Evolutionary conservation across 2,797 vertebrate genomes (phyloP), one percentile per base, ranked within the genome.

Genomic region (Ficedula albicollis): DNA sequence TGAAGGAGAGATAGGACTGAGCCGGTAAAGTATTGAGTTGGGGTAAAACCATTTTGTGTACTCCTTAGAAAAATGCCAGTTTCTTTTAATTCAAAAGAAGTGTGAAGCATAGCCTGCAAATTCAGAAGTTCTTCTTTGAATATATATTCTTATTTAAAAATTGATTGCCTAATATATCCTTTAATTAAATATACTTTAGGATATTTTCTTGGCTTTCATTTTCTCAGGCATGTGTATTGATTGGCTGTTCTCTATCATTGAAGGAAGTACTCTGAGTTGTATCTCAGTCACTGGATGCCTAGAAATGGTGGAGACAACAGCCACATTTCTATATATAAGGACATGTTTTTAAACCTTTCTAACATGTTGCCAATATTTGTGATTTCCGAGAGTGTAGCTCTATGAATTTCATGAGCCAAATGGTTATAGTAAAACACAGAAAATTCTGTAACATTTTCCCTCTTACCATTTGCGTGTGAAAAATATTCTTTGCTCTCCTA

Each of bases 191-290:
- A 23, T 68, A 13, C 23, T 21, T 60, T n/a, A 13, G 44, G 56
- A 26, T 83, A 36, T 60, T 87, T 73, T 56, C 44, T 86, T 66
- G 55, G 54, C 22, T 76, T 76, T 59, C 64, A 22, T 70, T 94
- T 91, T 72, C 29, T 60, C 27, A 36, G 62, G 32, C n/a, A 10
- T n/a, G 32, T n/a, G 25, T 52, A 51, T 22, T 68, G 54, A 17
- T 9, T 36, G 22, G 22, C 36, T 79, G 3, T 15, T 90, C 19
- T 52, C n/a, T 36, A 76, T 10, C 48, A 55, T 15, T 5, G 10
- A 38, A 78, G 41, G 44, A 62, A 87, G 29, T 21, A 29, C n/a
- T 68, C 10, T 34, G 21, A 46, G 9, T 23, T 89, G 54, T 4
- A 3, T 74, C 51, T 21, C 44, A 72, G 59, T 41, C 23, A 9